Conservation (phyloP, 2,888 invertebrate species). For the Cheilosia grossa region DNA sequence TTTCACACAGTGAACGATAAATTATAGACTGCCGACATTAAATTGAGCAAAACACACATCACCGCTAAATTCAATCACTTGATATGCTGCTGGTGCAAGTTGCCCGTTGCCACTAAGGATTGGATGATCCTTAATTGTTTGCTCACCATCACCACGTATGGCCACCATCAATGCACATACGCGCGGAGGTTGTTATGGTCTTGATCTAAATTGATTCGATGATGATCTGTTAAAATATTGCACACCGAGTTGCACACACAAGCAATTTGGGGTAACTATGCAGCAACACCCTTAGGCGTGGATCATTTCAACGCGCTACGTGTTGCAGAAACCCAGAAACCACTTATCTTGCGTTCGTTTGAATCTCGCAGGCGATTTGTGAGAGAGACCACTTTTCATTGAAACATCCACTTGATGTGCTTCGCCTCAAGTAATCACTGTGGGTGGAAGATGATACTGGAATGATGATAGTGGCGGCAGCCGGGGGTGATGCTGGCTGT, state of each 20-base stretch:
- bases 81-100: background rate
- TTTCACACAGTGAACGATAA: constrained; percentile 22
- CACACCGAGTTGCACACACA: constrained; percentile 45
- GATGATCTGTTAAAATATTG: constrained; percentile 61
- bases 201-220: constrained; percentile 60
- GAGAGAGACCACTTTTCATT: constrained; percentile 26
- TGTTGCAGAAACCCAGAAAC: constrained; percentile 16
- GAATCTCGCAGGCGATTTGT: constrained; percentile 36
- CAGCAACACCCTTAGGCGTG: constrained; percentile 35
- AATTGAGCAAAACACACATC: constrained; percentile 45
- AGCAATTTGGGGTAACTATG: constrained; percentile 9
- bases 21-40: constrained; percentile 18
- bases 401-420: constrained; percentile 43
- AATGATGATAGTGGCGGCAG: constrained; percentile 42
- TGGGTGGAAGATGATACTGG: constrained; percentile 50
- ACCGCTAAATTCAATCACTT: constrained; percentile 1
- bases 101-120: background rate
- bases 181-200: constrained; percentile 22
- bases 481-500: constrained; percentile 21
- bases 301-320: constrained; percentile 17
- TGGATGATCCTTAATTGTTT: constrained; percentile 43
- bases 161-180: constrained; percentile 1
- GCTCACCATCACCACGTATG: constrained; percentile 33
- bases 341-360: constrained; percentile 32
- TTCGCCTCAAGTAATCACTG: constrained; percentile 48